These are phyloP conservation scores for Hippopotamyrus pictus DNA, from an alignment of 2,797 vertebrate genomes.

Conservation along the genomic window DNA sequence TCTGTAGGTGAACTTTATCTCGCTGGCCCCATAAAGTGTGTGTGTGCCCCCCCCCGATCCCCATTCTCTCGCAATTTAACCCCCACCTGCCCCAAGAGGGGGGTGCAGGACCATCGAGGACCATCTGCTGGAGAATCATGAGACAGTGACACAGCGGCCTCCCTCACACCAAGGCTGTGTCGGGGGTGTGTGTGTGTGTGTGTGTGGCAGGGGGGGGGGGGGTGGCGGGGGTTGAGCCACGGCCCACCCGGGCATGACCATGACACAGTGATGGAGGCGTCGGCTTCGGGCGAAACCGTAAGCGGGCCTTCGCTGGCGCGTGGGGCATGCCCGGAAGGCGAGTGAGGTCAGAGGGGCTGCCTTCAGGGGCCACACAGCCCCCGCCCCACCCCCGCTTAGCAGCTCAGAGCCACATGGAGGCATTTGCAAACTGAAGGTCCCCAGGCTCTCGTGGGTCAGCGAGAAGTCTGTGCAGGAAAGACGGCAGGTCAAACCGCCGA, in stretches of 20 bases:
- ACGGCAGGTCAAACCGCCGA: background rate
- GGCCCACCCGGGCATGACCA: background rate
- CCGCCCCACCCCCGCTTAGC: slow-evolving; percentile 45
- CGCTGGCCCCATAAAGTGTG: background rate
- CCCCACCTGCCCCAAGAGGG: background rate
- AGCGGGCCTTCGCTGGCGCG: background rate
- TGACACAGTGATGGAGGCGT: background rate
- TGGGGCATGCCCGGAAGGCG: slow-evolving; percentile 39
- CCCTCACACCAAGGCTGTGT: background rate
- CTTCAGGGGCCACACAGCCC: slow-evolving; percentile 52
- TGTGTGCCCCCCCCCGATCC: too few relatives aligned
- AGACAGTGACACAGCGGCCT: background rate
- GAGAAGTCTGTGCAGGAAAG: background rate
- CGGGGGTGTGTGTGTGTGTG: background rate
- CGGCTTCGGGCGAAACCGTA: background rate
- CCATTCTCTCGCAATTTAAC: background rate
- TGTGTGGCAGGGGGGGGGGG: background rate
- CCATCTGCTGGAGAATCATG: background rate
- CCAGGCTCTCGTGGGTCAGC: background rate
- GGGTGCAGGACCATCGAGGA: background rate
- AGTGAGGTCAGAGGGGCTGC: slow-evolving; percentile 60
- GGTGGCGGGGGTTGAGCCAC: too few relatives aligned
- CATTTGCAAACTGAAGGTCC: background rate
- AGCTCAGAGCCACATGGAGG: background rate
- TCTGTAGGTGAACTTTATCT: slow-evolving; percentile 21